Base-by-base conservation (phyloP, 2,888 invertebrate species). In the Acleris laterana region DNA sequence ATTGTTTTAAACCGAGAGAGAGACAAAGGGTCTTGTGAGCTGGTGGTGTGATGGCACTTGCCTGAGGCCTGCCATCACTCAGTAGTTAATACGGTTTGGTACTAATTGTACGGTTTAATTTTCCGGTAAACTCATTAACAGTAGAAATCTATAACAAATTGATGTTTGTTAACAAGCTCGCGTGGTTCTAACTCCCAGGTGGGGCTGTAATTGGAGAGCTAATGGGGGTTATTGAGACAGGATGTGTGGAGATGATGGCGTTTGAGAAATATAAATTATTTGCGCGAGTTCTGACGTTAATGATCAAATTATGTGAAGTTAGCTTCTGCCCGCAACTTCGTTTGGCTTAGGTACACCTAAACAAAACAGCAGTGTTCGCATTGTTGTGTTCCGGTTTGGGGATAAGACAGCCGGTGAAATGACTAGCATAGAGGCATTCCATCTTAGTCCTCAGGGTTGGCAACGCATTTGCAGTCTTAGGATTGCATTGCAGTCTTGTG, bases 111-210 rank as follows among this genome's bases (percentile, higher is more conserved):
- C 70, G 69, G 77, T 74, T 84, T 77, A 76, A 77, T 84, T 84
- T 88, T 85, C 86, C 81, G 83, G 88, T 87, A 87, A 88, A 88
- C 87, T 89, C 86, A 91, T 91, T 90, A 87, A 72, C 69, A 73
- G 79, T 81, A 80, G 81, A 81, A 80, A 82, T 81, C 80, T 77
- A 72, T 77, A 75, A 80, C 77, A 75, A 78, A 81, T 81, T 76
- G 75, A 71, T 73, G 71, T 75, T 75, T 71, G 73, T 69, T 76
- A 72, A 73, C 73, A 70, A 71, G 72, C 61, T 66, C 63, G 69
- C 59, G 64, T 66, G 69, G 70, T 68, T 64, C 60, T 64, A 69
- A 69, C 62, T 48, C 59, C 46, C 28, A 48, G 48, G 60, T 28
- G 13, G 48, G 28, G 19, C 20, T 17, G 60, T 61, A 61, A 65